Evolutionary conservation across 1,140 invertebrate genomes (phyloP).

Genomic region (Ectropis grisescens): DNA sequence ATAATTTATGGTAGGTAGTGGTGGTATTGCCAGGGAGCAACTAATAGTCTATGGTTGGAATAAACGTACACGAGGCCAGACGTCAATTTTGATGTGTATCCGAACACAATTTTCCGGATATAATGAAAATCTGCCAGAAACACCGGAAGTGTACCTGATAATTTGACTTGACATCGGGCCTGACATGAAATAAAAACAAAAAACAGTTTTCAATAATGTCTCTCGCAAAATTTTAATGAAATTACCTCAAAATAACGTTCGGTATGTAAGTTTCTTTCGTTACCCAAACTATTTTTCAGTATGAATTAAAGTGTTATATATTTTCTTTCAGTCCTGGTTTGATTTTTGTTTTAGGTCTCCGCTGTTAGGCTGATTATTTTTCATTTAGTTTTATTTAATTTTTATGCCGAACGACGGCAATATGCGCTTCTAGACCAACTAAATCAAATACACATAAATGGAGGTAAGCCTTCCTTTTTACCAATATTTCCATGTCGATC

Average conservation of each 20-base stretch:
- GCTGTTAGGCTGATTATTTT: slow-evolving; percentile 20
- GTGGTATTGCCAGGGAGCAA: too few species aligned
- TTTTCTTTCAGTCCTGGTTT: slow-evolving; percentile 18
- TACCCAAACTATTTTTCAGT: too few species aligned
- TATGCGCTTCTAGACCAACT: slow-evolving; percentile 5
- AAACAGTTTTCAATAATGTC: slow-evolving; percentile 48
- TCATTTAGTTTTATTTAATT: slow-evolving; percentile 13
- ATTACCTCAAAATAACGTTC: slow-evolving; percentile 26
- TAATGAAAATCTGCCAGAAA: slow-evolving; percentile 5
- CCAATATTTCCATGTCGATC: slow-evolving; percentile 2
- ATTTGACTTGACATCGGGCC: slow-evolving; percentile 16
- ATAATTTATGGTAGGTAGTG: too few species aligned
- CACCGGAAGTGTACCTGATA: too few species aligned
- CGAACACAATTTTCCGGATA: slow-evolving; percentile 14
- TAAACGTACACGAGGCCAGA: too few species aligned
- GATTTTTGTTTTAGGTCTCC: slow-evolving; percentile 23
- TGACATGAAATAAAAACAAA: slow-evolving; percentile 47
- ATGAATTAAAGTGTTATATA: neutral
- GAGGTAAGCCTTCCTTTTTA: slow-evolving; percentile 35
- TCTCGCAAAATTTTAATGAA: slow-evolving; percentile 50
- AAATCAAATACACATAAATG: slow-evolving; percentile 22
- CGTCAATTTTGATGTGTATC: too few species aligned
- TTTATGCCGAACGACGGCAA: slow-evolving; percentile 19
- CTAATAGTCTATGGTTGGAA: too few species aligned
- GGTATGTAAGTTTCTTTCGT: slow-evolving; percentile 8